phyloP scores from a whole-genome alignment of 2,113 vertebrate genomes.

The Megatriorchis doriae region DNA sequence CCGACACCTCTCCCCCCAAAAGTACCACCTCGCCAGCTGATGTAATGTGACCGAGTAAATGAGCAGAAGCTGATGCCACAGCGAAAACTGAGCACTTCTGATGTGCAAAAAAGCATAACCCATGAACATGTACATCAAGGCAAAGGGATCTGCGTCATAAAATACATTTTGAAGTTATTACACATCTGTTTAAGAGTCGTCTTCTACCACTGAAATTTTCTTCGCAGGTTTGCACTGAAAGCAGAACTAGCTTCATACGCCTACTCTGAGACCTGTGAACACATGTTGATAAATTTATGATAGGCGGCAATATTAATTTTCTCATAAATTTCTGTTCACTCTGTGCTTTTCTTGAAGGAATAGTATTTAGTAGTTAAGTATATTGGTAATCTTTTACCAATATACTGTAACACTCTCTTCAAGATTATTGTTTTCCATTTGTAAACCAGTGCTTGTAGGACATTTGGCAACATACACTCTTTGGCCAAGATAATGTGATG shows the following conservation, averaged over 20 bases:
- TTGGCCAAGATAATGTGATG: not conserved
- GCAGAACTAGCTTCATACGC: not conserved
- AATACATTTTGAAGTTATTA: not conserved
- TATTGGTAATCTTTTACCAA: not conserved
- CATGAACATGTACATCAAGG: accelerated
- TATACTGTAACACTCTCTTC: not conserved
- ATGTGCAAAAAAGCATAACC: not conserved
- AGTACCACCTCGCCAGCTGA: not conserved
- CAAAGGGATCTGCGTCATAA: not conserved
- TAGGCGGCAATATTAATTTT: not conserved
- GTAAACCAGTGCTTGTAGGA: slow-evolving; percentile 20
- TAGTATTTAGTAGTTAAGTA: not conserved
- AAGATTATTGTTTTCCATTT: not conserved
- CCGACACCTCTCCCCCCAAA: not conserved
- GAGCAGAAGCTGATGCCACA: not conserved
- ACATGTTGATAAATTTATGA: not conserved
- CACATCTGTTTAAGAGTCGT: not conserved
- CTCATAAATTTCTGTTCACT: not conserved
- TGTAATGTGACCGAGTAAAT: not conserved
- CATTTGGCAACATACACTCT: not conserved
- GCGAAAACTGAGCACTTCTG: not conserved
- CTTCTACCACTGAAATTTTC: not conserved
- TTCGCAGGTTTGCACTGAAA: not conserved
- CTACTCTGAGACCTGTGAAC: not conserved
- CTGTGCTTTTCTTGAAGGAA: not conserved